Conservation (phyloP, 2,113 vertebrate genomes). For the Chloroceryle aenea region DNA sequence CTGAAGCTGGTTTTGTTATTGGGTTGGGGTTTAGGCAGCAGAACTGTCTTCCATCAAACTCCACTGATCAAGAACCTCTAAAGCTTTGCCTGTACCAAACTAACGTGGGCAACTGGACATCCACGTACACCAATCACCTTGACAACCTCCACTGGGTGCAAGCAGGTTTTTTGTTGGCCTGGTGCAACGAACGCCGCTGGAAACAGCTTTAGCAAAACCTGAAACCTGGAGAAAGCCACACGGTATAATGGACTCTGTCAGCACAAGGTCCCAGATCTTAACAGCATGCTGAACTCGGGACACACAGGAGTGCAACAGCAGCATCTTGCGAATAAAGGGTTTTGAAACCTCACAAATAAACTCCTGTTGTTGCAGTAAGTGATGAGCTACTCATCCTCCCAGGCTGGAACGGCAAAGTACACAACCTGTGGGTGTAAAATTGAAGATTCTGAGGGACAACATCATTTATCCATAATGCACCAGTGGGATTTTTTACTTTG, state of each 20-base stretch:
- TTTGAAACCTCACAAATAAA: not conserved
- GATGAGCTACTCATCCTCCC: not conserved
- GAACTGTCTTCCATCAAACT: not conserved
- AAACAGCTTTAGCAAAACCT: not conserved
- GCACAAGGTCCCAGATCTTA: not conserved
- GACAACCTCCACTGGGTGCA: not conserved
- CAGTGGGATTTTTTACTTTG: not conserved
- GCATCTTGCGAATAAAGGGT: not conserved
- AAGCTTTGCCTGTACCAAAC: not conserved
- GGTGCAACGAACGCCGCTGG: rapidly evolving
- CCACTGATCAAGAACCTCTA: not conserved
- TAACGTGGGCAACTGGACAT: not conserved
- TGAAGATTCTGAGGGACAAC: not conserved
- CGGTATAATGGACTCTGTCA: rapidly evolving
- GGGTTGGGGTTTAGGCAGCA: not conserved
- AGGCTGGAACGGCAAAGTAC: rapidly evolving
- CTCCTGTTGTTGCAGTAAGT: not conserved
- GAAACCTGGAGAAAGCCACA: not conserved
- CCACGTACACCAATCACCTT: rapidly evolving
- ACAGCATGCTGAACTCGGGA: not conserved
- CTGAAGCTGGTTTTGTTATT: not conserved
- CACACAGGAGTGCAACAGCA: not conserved
- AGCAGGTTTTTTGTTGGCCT: not conserved
- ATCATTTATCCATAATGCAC: rapidly evolving
- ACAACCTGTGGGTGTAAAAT: not conserved